phyloP scores from a whole-genome alignment of 2,113 vertebrate genomes.

The Engraulis encrasicolus region DNA sequence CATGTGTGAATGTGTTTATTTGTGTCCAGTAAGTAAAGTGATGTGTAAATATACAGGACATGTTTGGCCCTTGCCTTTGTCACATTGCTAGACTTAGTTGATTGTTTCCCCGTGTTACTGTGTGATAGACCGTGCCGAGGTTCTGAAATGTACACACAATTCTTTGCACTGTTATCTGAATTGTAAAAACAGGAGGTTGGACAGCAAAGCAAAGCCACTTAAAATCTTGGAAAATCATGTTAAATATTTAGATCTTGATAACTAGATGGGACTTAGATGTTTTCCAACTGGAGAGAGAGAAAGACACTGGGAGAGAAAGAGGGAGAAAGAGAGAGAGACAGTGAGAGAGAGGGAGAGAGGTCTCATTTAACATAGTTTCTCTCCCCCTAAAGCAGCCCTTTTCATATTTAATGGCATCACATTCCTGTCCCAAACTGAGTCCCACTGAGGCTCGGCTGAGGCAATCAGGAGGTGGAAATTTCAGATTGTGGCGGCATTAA shows the following conservation, averaged over 20 bases:
- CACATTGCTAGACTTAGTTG: background rate
- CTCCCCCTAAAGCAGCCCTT: background rate
- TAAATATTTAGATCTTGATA: background rate
- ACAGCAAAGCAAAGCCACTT: background rate
- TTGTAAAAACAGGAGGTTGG: background rate
- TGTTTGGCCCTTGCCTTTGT: background rate
- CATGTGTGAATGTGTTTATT: background rate
- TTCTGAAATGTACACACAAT: background rate
- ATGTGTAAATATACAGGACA: background rate
- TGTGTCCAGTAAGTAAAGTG: background rate
- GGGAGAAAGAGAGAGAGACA: too few relatives aligned
- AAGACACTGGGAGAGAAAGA: too few relatives aligned
- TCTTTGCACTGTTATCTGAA: background rate
- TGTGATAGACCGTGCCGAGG: background rate
- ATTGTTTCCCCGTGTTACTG: background rate
- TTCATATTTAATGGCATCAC: slow-evolving; percentile 8
- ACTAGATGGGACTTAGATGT: background rate
- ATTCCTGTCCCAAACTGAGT: background rate
- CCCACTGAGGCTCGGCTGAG: background rate
- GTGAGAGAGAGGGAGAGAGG: too few relatives aligned
- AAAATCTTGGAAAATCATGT: background rate
- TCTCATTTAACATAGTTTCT: background rate
- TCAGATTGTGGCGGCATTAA: background rate
- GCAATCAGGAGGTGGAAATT: slow-evolving; percentile 14
- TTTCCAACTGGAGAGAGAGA: background rate